These are phyloP conservation scores for Minunthozetes semirufus DNA, from an alignment of 2,888 invertebrate genomes.

Conservation along the genomic window DNA sequence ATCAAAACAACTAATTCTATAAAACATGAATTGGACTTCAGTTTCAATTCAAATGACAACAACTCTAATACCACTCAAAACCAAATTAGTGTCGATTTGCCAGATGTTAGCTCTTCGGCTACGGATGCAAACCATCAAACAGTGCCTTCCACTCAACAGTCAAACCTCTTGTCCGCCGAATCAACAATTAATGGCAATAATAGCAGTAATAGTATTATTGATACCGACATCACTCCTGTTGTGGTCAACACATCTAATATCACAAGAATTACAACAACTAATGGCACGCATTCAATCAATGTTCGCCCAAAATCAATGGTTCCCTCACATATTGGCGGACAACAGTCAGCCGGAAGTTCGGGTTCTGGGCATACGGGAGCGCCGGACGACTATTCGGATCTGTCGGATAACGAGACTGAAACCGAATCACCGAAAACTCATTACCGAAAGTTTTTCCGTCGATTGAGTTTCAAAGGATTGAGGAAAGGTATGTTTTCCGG, in stretches of 20 bases:
- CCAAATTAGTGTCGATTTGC: neutral
- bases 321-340: neutral
- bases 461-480: conserved; percentile 80
- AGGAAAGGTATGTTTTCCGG: conserved; percentile 56
- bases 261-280: conserved; percentile 2
- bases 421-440: conserved; percentile 66
- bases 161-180: neutral
- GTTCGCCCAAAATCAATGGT: neutral
- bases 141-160: conserved; percentile 4
- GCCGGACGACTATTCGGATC: conserved; percentile 53
- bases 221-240: neutral
- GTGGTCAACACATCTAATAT: neutral
- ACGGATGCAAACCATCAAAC: conserved; percentile 5
- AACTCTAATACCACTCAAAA: neutral
- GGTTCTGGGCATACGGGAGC: neutral
- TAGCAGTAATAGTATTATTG: neutral
- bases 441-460: conserved; percentile 64
- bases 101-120: neutral
- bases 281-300: neutral
- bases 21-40: neutral
- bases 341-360: neutral
- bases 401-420: conserved; percentile 58
- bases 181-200: neutral
- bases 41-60: neutral
- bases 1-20: neutral